Base-by-base conservation (phyloP, 2,797 vertebrate genomes). In the Clangula hyemalis region DNA sequence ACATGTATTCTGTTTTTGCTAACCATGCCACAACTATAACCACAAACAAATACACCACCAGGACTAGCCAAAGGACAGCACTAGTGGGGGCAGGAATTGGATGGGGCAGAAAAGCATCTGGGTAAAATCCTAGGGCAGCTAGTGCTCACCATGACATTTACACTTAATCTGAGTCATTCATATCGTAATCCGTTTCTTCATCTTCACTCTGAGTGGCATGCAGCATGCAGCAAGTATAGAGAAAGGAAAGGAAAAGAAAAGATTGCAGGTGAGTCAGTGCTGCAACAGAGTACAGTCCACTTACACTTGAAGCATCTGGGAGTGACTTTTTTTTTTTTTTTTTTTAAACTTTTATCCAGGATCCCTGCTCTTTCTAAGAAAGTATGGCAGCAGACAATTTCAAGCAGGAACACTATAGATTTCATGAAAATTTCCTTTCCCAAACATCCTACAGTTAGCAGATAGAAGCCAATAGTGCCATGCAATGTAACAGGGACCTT, bases 111-210 rank as follows among this genome's bases (percentile, higher is more conserved):
- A 84, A 78, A 86, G 71, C 62, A 47, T 19, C 45, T 62, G 83
- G 77, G 82, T 85, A 81, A 91, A 83, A 64, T 90, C 93, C 79
- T 82, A 96, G 80, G 96, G 96, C 96, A 96, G 92, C 98, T 95
- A 96, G 95, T 98, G 98, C 98, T 99, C 98, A 99, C 98, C 97
- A 96, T 96, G 94, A 97, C 96, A 97, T 98, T 97, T 98, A 98
- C 97, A 98, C 93, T 98, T 98, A 98, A 99, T 98, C 98, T 98
- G 98, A 98, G 97, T 97, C 98, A 98, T 97, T 98, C 98, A 98
- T 98, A 98, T 98, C 97, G 97, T 97, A 98, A 98, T 99, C 98
- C 95, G 97, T 98, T 94, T 98, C 98, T 96, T 98, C 98, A 69
- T 98, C 98, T 97, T 98, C 98, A 95, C 98, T 98, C 98, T 99